A percentile compares a stretch with the other conserved stretches of the same genome.
phyloP scores from a whole-genome alignment of 2,113 vertebrate species.

The Neolamprologus caudopunctatus region DNA sequence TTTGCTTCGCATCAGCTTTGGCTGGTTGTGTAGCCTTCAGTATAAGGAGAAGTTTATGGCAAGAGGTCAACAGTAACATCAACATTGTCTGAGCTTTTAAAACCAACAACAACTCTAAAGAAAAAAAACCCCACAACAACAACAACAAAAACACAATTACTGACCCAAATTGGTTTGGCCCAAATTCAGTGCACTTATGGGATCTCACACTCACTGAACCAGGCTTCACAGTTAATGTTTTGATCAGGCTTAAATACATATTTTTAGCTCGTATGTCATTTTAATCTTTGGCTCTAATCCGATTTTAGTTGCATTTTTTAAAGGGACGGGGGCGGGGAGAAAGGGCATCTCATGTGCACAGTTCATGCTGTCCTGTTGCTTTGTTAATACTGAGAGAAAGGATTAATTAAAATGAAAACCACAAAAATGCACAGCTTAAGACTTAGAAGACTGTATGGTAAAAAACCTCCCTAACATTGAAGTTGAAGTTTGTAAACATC shows the following conservation, averaged over 20 bases:
- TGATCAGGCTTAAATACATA: background rate
- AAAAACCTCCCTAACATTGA: background rate
- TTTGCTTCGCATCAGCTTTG: background rate
- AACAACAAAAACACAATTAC: background rate
- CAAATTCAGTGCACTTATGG: background rate
- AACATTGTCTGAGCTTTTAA: background rate
- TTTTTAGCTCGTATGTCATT: background rate
- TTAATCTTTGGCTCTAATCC: constrained; percentile 6
- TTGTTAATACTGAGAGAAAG: background rate
- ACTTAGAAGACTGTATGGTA: too few species aligned
- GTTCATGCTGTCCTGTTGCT: background rate
- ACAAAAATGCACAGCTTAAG: background rate
- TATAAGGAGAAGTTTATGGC: background rate
- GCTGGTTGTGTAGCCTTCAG: background rate
- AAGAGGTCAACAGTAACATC: background rate
- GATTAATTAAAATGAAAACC: background rate
- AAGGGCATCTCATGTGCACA: background rate
- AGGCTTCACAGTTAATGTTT: background rate
- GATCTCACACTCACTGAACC: background rate
- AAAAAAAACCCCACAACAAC: accelerated
- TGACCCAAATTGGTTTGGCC: background rate
- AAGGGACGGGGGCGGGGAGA: background rate
- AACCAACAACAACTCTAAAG: background rate
- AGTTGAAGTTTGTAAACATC: background rate
- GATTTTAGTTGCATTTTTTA: background rate